Evolutionary conservation across 2,113 vertebrate genomes (phyloP).

Genomic region (Recurvirostra avosetta): DNA sequence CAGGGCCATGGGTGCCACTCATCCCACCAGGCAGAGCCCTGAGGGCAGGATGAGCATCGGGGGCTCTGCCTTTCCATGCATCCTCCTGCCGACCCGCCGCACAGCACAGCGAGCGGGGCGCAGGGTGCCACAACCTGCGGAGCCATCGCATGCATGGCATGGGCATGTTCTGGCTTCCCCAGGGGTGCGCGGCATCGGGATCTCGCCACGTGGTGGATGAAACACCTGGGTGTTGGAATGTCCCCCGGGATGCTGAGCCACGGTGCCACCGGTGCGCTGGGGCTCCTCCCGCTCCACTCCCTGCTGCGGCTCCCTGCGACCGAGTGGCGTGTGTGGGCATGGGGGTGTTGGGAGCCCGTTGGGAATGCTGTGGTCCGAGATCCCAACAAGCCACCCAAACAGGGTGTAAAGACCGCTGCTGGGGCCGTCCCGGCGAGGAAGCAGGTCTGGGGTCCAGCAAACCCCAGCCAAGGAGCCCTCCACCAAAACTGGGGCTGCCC

Average conservation of each 20-base stretch:
- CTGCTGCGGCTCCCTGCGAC: neutral
- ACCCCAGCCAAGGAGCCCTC: neutral
- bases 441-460: neutral
- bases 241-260: neutral
- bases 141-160: neutral
- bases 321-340: neutral
- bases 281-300: neutral
- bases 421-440: fast-evolving
- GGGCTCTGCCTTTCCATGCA: neutral
- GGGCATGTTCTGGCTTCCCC: neutral
- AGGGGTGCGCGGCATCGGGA: fast-evolving
- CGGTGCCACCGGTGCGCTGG: fast-evolving
- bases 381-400: neutral
- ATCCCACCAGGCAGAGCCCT: neutral
- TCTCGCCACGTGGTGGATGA: fast-evolving
- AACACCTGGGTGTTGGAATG: fast-evolving
- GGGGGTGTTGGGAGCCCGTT: fast-evolving
- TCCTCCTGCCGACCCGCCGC: fast-evolving
- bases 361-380: neutral
- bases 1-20: fast-evolving
- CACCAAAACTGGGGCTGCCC: neutral
- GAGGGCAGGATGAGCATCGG: fast-evolving
- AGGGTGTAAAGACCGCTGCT: neutral
- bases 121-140: fast-evolving
- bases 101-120: neutral